These are phyloP conservation scores for Clarias platycephalus DNA, from an alignment of 2,797 vertebrate genomes.

Conservation along the genomic window DNA sequence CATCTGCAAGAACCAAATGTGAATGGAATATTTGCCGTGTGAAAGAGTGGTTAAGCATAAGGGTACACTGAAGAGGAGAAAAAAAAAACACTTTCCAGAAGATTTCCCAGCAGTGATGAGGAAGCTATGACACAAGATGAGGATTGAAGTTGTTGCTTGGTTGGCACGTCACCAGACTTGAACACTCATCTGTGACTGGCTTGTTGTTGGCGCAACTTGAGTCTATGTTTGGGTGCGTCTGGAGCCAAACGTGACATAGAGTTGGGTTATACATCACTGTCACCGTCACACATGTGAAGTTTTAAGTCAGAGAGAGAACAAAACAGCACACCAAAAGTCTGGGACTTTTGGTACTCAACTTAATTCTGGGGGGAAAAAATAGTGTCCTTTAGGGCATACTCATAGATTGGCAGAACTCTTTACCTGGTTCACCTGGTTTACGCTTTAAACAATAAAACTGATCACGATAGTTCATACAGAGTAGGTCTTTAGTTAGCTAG, in stretches of 20 bases:
- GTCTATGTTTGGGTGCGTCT: slow-evolving; percentile 24
- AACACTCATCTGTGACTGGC: slow-evolving; percentile 11
- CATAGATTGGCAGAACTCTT: neutral
- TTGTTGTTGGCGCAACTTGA: slow-evolving; percentile 31
- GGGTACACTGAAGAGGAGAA: neutral
- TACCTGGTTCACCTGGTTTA: neutral
- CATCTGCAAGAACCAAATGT: neutral
- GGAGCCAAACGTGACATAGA: slow-evolving; percentile 43
- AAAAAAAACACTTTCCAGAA: neutral
- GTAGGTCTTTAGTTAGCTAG: neutral
- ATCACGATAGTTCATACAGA: neutral
- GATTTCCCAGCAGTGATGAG: neutral
- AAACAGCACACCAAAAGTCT: slow-evolving; percentile 62
- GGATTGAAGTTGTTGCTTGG: slow-evolving; percentile 22
- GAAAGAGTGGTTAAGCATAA: neutral
- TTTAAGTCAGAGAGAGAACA: slow-evolving; percentile 66
- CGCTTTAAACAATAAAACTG: too few relatives aligned
- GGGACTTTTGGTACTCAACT: neutral
- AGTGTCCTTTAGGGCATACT: too few relatives aligned
- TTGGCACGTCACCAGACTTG: slow-evolving; percentile 24
- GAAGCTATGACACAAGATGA: neutral
- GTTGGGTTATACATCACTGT: slow-evolving; percentile 48
- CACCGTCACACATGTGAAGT: slow-evolving; percentile 36
- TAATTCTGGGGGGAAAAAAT: neutral
- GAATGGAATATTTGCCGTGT: neutral